Evolutionary conservation across 1,140 invertebrate species (phyloP).

Genomic region (Gryllus bimaculatus): DNA sequence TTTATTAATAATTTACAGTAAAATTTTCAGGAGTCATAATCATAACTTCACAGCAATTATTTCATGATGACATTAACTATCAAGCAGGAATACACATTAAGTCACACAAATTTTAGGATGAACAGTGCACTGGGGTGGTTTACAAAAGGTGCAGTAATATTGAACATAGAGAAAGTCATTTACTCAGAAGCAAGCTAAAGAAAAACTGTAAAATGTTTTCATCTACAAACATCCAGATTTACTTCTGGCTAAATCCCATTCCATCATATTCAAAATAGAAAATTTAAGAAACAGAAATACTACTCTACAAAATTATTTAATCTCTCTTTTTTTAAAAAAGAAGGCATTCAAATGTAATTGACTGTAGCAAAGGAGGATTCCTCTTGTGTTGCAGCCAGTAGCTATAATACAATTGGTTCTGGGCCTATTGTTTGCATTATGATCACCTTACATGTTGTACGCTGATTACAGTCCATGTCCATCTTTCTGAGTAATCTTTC

Average conservation of each 20-base stretch:
- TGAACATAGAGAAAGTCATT: constrained; percentile 5
- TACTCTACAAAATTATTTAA: background rate
- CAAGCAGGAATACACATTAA: background rate
- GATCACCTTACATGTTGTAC: background rate
- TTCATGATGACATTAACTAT: background rate
- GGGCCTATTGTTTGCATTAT: background rate
- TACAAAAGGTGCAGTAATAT: constrained; percentile 1
- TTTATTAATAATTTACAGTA: no score
- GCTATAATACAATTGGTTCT: background rate
- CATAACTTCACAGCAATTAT: background rate
- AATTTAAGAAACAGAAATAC: constrained; percentile 2
- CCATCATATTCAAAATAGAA: background rate
- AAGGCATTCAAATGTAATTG: constrained; percentile 5
- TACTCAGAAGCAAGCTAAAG: constrained; percentile 4
- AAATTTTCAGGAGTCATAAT: no score
- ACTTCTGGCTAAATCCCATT: background rate
- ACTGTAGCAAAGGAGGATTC: background rate
- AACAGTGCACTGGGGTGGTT: constrained; percentile 2
- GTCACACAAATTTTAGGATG: constrained; percentile 1
- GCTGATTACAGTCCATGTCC: background rate
- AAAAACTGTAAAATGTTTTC: background rate
- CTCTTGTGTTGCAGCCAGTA: background rate
- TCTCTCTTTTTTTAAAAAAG: background rate
- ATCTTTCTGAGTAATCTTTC: background rate
- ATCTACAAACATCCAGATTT: background rate